Evolutionary conservation across 2,888 invertebrate species (phyloP).

Genomic region (Acanthacorydalis orientalis): DNA sequence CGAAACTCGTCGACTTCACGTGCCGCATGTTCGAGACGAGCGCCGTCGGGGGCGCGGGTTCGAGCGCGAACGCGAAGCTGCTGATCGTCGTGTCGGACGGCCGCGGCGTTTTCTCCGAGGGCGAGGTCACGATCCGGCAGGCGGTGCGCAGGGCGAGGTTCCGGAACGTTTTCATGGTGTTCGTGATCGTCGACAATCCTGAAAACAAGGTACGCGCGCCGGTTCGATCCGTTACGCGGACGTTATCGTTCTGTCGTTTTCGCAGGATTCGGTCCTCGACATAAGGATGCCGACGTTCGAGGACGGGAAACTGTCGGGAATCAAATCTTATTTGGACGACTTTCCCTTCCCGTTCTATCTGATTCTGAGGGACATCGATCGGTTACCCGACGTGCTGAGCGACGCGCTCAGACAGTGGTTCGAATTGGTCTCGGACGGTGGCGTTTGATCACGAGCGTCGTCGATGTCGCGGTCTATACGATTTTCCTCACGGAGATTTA

Average conservation of each 20-base stretch:
- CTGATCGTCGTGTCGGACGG: constrained; percentile 92
- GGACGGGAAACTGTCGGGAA: constrained; percentile 36
- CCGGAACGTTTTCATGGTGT: constrained; percentile 80
- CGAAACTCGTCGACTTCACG: constrained; percentile 63
- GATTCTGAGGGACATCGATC: constrained; percentile 74
- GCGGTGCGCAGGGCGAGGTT: constrained; percentile 69
- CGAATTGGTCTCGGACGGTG: constrained; percentile 52
- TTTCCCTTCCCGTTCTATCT: constrained; percentile 99
- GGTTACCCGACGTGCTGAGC: constrained; percentile 77
- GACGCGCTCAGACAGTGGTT: constrained; percentile 98
- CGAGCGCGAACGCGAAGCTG: constrained; percentile 58
- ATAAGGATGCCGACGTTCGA: constrained; percentile 63
- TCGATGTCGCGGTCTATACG: too few species aligned
- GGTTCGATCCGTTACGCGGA: too few species aligned
- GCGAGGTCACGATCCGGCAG: constrained; percentile 55
- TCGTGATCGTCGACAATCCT: constrained; percentile 90
- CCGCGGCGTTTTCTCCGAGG: constrained; percentile 78
- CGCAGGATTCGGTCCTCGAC: constrained; percentile 78
- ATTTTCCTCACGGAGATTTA: too few species aligned
- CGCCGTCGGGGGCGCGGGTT: constrained; percentile 23
- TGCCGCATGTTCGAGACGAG: constrained; percentile 43
- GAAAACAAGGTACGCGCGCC: constrained; percentile 72
- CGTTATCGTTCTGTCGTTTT: constrained; percentile 15
- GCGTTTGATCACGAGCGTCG: neutral
- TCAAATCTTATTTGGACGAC: constrained; percentile 76